Conservation (phyloP, 53 echinoderm and acorn worm genomes). For the Mesocentrotus franciscanus region DNA sequence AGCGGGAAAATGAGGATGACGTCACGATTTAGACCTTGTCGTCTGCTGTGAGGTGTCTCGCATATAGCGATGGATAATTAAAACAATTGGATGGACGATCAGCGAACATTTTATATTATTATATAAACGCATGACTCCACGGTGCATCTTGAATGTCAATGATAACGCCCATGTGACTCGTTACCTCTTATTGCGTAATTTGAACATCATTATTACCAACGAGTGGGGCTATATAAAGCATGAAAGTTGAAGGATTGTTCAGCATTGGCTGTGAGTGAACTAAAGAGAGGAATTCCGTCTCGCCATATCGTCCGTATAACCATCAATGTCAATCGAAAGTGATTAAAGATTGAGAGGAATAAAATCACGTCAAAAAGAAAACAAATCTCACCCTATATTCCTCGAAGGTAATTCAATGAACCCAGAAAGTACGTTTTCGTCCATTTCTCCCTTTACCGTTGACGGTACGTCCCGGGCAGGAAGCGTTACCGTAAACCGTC, state of each 20-base stretch:
- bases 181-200: constrained; percentile 37
- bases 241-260: not conserved
- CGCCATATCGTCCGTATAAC: not conserved
- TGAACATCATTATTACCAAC: not conserved
- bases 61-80: not conserved
- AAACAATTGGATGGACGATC: not conserved
- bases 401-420: constrained; percentile 18
- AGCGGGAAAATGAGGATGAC: constrained; percentile 55
- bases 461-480: not conserved
- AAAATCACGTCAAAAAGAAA: constrained; percentile 37
- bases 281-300: not conserved
- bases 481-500: constrained; percentile 45
- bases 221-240: constrained; percentile 33
- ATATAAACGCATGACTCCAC: not conserved
- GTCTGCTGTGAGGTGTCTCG: constrained; percentile 7
- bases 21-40: constrained; percentile 21
- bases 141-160: not conserved
- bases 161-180: constrained; percentile 41
- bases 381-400: not conserved
- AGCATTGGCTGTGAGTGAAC: not conserved
- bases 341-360: constrained; percentile 46
- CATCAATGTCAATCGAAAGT: constrained; percentile 55
- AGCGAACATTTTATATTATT: not conserved
- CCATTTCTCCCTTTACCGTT: constrained; percentile 6
- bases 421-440: constrained; percentile 47